These are phyloP conservation scores for Chrysogorgia sp. DNA, from an alignment of 92 coral and sea anemone species.

Conservation along the genomic window DNA sequence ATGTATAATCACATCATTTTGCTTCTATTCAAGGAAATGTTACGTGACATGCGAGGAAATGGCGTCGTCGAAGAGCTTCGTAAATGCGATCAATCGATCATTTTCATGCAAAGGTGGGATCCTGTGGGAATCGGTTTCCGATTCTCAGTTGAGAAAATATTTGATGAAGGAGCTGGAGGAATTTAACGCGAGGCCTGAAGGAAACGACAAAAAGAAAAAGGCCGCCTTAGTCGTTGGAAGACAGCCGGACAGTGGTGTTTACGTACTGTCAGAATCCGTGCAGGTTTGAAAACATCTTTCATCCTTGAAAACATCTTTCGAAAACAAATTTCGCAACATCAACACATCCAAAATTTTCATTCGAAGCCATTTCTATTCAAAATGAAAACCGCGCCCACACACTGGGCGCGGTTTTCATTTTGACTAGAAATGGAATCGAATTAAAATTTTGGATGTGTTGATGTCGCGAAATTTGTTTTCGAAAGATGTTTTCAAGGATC, in stretches of 20 bases:
- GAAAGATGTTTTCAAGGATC: too few species aligned
- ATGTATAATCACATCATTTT: too few species aligned
- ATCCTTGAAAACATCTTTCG: too few species aligned
- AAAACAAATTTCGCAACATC: too few species aligned
- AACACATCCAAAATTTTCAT: too few species aligned
- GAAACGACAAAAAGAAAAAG: neutral
- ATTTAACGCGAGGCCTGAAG: neutral
- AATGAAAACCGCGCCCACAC: too few species aligned
- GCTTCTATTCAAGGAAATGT: constrained; percentile 21
- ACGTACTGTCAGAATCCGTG: constrained; percentile 20
- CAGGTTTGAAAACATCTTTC: constrained; percentile 11
- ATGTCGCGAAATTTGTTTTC: too few species aligned
- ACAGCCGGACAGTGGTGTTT: constrained; percentile 32
- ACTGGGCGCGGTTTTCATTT: too few species aligned
- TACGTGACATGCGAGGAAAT: constrained; percentile 39
- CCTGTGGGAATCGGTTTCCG: constrained; percentile 32
- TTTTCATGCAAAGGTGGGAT: constrained; percentile 36
- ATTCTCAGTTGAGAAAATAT: constrained; percentile 15
- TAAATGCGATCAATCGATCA: constrained; percentile 15
- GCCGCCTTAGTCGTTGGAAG: constrained; percentile 38
- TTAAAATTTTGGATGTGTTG: too few species aligned
- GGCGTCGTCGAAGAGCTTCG: constrained; percentile 9
- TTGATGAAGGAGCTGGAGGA: constrained; percentile 32
- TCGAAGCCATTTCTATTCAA: too few species aligned
- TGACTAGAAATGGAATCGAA: too few species aligned